Base-by-base conservation (phyloP, 2,113 vertebrate species). In the Nestor notabilis region DNA sequence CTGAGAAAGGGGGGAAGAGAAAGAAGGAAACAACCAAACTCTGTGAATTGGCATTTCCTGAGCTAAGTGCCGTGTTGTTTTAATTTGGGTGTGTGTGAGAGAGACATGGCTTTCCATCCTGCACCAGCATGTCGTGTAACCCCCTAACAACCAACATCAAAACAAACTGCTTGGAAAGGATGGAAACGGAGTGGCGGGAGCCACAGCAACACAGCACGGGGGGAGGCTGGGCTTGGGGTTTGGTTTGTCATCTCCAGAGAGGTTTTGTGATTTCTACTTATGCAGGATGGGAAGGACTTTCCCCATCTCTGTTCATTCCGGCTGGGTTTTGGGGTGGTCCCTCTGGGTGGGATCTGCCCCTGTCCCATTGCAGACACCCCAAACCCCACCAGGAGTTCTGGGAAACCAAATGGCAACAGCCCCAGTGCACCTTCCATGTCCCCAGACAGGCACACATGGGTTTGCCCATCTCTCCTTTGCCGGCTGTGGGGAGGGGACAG, bases 81-180 rank as follows among this genome's bases (percentile, higher is more conserved):
- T 70, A 65, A 93, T 95, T 78, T 83, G 68, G 25, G 79, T 75
- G 74, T 77, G 94, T 95, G 80, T 39, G 92, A 76, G 76, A 65
- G 31, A 93, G 52, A 66, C 55, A 11, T 1, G 31, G 46, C 37
- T 78, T 91, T 75, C 56, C 70, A 79, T 87, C 88, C 78, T 91
- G 87, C 74, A 64, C 65, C 5, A 0, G 68, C 83, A 60, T 64
- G 93, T 89, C n/a, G 2, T 81, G 87, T 85, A 75, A 90, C 33
- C 39, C 64, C 43, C 29, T 29, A 7, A 28, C 71, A 70, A 41
- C 76, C 15, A 1, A 50, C 70, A 60, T 31, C 74, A 31, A 93
- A 93, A 87, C 77, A 79, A 89, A 89, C 83, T 39, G 65, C 61
- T 90, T 79, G 90, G 90, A 52, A 85, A 76, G n/a, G 33, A 13